Evolutionary conservation across 2,113 vertebrate genomes (phyloP).

Genomic region (Pao palembangensis): DNA sequence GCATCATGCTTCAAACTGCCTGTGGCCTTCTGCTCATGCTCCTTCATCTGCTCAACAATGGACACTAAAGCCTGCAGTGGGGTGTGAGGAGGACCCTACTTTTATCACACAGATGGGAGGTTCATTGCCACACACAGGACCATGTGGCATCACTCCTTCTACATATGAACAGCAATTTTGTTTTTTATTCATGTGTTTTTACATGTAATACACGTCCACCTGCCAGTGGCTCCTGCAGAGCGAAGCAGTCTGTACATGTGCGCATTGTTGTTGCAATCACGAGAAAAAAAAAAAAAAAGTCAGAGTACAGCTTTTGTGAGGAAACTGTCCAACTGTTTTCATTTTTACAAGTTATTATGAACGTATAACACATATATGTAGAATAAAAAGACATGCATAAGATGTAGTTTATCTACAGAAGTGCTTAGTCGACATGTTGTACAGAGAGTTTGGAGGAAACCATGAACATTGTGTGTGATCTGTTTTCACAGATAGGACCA

Average conservation of each 20-base stretch:
- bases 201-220: conserved; percentile 31
- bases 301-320: conserved; percentile 51
- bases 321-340: conserved; percentile 36
- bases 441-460: conserved; percentile 13
- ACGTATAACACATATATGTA: conserved; percentile 36
- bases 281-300: conserved; percentile 39
- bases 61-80: conserved; percentile 54
- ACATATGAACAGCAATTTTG: conserved; percentile 64
- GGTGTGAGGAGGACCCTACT: conserved; percentile 24
- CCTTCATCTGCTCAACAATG: conserved; percentile 47
- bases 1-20: conserved; percentile 37
- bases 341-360: conserved; percentile 35
- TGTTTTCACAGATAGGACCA: conserved; percentile 26
- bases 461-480: conserved; percentile 39
- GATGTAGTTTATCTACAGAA: conserved; percentile 35
- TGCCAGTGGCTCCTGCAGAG: conserved; percentile 18
- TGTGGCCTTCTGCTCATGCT: conserved; percentile 52
- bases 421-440: conserved; percentile 31
- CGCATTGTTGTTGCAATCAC: conserved; percentile 58
- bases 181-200: conserved; percentile 29
- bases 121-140: conserved; percentile 31
- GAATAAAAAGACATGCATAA: conserved; percentile 33
- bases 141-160: conserved; percentile 19
- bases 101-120: conserved; percentile 39
- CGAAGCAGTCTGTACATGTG: conserved; percentile 56